Evolutionary conservation across 2,888 invertebrate species (phyloP).

Genomic region (Calephelis perditalis): DNA sequence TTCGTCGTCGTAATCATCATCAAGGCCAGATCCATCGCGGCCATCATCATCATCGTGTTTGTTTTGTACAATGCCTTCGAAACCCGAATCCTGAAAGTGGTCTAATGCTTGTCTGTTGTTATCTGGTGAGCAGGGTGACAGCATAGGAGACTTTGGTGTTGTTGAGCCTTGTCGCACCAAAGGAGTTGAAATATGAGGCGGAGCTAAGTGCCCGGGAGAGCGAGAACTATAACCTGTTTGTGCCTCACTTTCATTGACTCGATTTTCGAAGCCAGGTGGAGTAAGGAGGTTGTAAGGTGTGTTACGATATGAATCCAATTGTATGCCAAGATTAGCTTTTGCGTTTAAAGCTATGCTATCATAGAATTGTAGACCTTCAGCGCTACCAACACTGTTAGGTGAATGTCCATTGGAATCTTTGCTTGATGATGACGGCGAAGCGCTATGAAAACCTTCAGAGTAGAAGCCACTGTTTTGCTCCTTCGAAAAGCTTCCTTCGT

Average conservation of each 20-base stretch:
- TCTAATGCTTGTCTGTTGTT: slow-evolving; percentile 40
- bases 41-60: slow-evolving; percentile 61
- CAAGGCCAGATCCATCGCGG: slow-evolving; percentile 66
- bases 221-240: slow-evolving; percentile 57
- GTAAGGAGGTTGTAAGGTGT: slow-evolving; percentile 79
- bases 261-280: slow-evolving; percentile 76
- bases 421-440: slow-evolving; percentile 78
- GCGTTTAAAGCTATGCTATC: slow-evolving; percentile 61
- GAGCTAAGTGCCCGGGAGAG: slow-evolving; percentile 52
- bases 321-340: slow-evolving; percentile 65
- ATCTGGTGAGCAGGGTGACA: slow-evolving; percentile 55
- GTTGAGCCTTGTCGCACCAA: slow-evolving; percentile 58
- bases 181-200: slow-evolving; percentile 58
- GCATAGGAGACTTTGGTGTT: slow-evolving; percentile 66
- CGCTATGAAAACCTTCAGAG: slow-evolving; percentile 79
- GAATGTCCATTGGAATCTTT: slow-evolving; percentile 72
- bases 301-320: slow-evolving; percentile 58
- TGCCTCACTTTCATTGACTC: slow-evolving; percentile 49
- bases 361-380: slow-evolving; percentile 60
- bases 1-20: slow-evolving; percentile 75
- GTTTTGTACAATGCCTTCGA: slow-evolving; percentile 55
- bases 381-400: slow-evolving; percentile 65
- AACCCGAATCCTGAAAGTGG: slow-evolving; percentile 72
- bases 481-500: slow-evolving; percentile 63
- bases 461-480: slow-evolving; percentile 80